phyloP scores from a whole-genome alignment of 2,888 invertebrate genomes.

The Lobophora halterata region DNA sequence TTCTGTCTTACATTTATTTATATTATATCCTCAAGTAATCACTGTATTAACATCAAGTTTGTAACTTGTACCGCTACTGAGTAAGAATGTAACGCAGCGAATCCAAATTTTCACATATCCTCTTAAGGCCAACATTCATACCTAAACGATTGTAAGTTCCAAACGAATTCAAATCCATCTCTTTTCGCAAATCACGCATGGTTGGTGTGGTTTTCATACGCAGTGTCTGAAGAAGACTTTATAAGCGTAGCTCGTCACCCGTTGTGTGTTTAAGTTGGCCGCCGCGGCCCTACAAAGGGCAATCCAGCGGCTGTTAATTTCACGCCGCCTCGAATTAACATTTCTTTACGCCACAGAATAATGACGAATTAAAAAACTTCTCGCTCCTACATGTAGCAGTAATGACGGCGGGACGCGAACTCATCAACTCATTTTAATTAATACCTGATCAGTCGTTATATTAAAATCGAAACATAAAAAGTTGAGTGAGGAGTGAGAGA shows the following conservation, averaged over 20 bases:
- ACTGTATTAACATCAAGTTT: too few species aligned
- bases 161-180: too few species aligned
- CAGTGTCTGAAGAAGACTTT: too few species aligned
- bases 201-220: too few species aligned
- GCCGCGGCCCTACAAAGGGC: conserved; percentile 76
- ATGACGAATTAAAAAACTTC: conserved; percentile 80
- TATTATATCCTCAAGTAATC: too few species aligned
- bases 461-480: conserved; percentile 68
- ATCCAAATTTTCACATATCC: too few species aligned
- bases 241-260: conserved; percentile 73
- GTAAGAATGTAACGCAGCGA: too few species aligned
- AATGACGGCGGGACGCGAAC: conserved; percentile 71
- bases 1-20: too few species aligned
- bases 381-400: conserved; percentile 73
- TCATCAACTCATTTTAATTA: conserved; percentile 78
- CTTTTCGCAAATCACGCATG: too few species aligned
- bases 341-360: conserved; percentile 81
- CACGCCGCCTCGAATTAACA: conserved; percentile 82
- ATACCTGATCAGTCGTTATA: conserved; percentile 79
- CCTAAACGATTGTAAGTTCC: too few species aligned
- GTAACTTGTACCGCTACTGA: too few species aligned
- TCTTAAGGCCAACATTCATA: too few species aligned
- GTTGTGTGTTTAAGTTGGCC: conserved; percentile 78
- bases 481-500: conserved; percentile 33
- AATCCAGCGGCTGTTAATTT: conserved; percentile 79